Conservation (phyloP, 2,888 invertebrate species). For the Endotricha flammealis region DNA sequence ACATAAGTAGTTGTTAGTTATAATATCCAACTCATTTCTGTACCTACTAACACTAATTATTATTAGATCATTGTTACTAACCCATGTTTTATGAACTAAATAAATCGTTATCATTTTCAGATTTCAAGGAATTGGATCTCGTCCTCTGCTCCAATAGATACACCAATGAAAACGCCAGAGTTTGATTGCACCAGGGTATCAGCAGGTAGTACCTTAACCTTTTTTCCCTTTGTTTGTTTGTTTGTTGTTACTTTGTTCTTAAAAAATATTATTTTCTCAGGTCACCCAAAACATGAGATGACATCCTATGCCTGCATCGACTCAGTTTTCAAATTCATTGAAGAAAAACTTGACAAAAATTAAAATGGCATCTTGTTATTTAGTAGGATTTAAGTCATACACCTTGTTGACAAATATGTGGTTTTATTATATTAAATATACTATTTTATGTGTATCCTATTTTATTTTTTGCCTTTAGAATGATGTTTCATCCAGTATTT, state of each 20-base stretch:
- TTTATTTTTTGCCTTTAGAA: constrained; percentile 81
- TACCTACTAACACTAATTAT: too few species aligned
- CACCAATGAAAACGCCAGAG: constrained; percentile 64
- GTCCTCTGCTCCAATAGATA: constrained; percentile 74
- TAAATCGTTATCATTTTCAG: too few species aligned
- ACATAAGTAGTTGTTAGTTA: too few species aligned
- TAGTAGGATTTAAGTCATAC: constrained; percentile 13
- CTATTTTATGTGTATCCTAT: constrained; percentile 22
- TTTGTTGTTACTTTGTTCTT: constrained; percentile 7
- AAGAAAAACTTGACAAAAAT: constrained; percentile 44
- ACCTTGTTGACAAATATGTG: constrained; percentile 18
- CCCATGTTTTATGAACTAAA: too few species aligned
- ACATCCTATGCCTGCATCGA: constrained; percentile 81
- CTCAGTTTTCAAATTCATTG: constrained; percentile 82
- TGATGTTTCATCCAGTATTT: constrained; percentile 91
- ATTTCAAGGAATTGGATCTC: constrained; percentile 81
- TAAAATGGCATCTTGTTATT: constrained; percentile 21
- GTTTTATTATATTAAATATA: constrained; percentile 26
- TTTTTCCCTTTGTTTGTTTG: neutral
- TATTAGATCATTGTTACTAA: too few species aligned
- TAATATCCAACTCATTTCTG: too few species aligned
- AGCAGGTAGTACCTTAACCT: constrained; percentile 59
- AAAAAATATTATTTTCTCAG: constrained; percentile 43
- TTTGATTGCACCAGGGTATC: constrained; percentile 79
- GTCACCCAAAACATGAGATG: constrained; percentile 83